Percentiles rank a stretch among this genome's conserved stretches.
Conservation (phyloP, 2,797 vertebrate genomes). For the Hemibagrus guttatus region DNA sequence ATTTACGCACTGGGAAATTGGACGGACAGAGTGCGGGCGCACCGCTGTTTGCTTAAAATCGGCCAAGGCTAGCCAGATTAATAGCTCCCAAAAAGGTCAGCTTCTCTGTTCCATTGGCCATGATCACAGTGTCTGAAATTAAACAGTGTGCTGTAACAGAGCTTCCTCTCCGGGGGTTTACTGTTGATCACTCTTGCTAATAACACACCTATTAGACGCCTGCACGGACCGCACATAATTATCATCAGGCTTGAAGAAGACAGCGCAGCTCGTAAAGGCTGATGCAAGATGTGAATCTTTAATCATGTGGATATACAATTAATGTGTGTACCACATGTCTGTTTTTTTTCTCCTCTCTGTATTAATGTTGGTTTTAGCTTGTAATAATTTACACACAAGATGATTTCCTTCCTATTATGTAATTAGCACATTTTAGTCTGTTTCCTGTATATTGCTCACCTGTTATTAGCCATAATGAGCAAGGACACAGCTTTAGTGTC, state of each 20-base stretch:
- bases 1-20: conserved; percentile 92
- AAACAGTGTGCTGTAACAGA: conserved; percentile 66
- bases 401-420: conserved; percentile 1
- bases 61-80: conserved; percentile 83
- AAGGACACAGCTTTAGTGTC: conserved; percentile 14
- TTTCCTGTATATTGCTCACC: conserved; percentile 19
- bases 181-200: conserved; percentile 56
- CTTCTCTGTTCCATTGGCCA: conserved; percentile 78
- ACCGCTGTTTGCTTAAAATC: conserved; percentile 91
- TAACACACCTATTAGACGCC: conserved; percentile 57
- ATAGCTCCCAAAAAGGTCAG: conserved; percentile 91
- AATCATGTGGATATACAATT: conserved; percentile 43
- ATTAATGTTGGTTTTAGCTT: conserved; percentile 14
- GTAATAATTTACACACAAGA: conserved; percentile 11
- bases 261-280: conserved; percentile 33
- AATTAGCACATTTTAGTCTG: conserved; percentile 28
- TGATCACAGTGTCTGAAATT: conserved; percentile 80
- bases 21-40: conserved; percentile 83
- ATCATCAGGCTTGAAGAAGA: conserved; percentile 46
- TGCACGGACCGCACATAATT: conserved; percentile 52
- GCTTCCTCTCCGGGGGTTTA: conserved; percentile 54
- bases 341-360: background rate
- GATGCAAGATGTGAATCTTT: conserved; percentile 46
- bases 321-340: conserved; percentile 5
- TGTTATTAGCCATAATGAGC: conserved; percentile 24